phyloP scores from a whole-genome alignment of 2,888 invertebrate genomes.

The Idaea straminata region DNA sequence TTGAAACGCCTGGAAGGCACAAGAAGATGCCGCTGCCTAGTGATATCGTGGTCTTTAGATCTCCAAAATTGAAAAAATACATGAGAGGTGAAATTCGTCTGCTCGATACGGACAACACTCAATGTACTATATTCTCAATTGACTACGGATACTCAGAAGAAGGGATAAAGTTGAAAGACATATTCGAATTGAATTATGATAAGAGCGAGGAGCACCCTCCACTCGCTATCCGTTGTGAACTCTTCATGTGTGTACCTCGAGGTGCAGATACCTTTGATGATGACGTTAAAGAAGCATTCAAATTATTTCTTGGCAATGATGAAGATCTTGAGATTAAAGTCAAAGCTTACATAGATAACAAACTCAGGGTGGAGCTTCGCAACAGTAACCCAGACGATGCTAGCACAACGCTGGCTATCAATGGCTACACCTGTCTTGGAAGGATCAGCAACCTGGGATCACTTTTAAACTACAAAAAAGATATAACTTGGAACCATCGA shows the following conservation, averaged over 20 bases:
- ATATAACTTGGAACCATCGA: not conserved
- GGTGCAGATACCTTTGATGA: not conserved
- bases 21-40: not conserved
- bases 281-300: not conserved
- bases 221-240: not conserved
- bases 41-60: not conserved
- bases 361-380: not conserved
- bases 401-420: not conserved
- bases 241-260: not conserved
- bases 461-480: not conserved
- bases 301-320: not conserved
- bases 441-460: not conserved
- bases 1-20: not conserved
- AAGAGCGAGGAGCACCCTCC: not conserved
- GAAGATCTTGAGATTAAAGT: not conserved
- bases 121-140: not conserved
- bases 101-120: not conserved
- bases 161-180: not conserved
- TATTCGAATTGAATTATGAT: not conserved
- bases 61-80: not conserved
- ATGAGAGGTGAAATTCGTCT: not conserved
- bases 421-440: not conserved
- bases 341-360: not conserved
- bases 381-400: constrained; percentile 1
- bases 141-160: not conserved